Percentiles rank a stretch among this genome's conserved stretches.
Conservation (phyloP, 2,797 vertebrate species). For the Gallinago solitaria region DNA sequence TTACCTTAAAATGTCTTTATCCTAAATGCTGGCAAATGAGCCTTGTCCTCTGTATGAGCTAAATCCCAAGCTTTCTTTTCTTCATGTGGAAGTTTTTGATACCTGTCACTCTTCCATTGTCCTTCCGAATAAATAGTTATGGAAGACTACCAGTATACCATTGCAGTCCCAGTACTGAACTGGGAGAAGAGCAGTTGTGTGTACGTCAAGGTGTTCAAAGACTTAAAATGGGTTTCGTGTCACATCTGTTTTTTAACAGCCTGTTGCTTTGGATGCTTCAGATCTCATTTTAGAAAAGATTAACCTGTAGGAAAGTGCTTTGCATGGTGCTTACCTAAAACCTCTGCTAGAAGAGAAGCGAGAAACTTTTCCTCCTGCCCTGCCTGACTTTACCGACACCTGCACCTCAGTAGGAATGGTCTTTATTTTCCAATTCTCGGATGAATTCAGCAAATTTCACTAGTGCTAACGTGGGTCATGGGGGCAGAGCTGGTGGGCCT, state of each 20-base stretch:
- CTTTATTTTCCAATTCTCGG: slow-evolving; percentile 22
- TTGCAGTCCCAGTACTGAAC: background rate
- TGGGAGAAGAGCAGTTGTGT: background rate
- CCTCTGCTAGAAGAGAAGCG: background rate
- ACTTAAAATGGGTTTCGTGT: background rate
- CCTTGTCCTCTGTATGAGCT: background rate
- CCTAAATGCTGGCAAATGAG: background rate
- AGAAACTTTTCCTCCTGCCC: background rate
- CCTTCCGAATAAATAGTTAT: fast-evolving
- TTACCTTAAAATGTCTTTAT: background rate
- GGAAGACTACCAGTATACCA: background rate
- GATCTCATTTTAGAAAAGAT: background rate
- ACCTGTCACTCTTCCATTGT: background rate
- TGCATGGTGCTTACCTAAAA: slow-evolving; percentile 41
- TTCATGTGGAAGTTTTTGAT: background rate
- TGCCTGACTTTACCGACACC: background rate
- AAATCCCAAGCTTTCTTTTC: background rate
- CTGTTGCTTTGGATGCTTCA: slow-evolving; percentile 17
- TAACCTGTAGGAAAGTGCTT: background rate
- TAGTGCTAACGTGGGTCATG: background rate
- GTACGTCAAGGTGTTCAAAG: background rate
- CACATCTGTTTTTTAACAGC: background rate
- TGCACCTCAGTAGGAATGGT: background rate
- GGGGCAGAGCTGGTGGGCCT: slow-evolving; percentile 15
- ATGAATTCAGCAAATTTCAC: slow-evolving; percentile 18